These are phyloP conservation scores for Ailurus styani DNA, from an alignment of 2,113 vertebrate genomes.

Conservation along the genomic window DNA sequence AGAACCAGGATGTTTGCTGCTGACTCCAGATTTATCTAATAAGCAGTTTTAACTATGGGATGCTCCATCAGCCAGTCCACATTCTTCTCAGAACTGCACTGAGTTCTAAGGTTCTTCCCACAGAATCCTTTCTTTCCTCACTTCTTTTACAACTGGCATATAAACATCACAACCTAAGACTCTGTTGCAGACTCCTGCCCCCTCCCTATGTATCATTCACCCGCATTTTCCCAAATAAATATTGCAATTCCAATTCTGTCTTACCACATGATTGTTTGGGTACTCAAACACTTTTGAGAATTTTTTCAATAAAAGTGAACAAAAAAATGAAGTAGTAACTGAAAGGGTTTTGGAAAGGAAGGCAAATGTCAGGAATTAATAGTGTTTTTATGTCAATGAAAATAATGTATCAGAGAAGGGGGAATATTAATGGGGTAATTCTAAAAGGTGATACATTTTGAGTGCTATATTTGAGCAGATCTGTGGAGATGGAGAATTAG, in stretches of 20 bases:
- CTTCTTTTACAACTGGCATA: neutral
- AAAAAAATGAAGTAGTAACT: neutral
- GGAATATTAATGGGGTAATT: neutral
- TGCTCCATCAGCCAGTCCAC: neutral
- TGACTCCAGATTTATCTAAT: neutral
- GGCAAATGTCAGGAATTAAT: too few species aligned
- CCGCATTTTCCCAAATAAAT: neutral
- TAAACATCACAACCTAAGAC: neutral
- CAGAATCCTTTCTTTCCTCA: neutral
- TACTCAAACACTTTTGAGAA: neutral
- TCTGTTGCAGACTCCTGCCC: neutral
- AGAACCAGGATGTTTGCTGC: neutral
- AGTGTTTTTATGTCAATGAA: neutral
- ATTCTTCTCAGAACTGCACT: neutral
- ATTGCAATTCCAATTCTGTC: neutral
- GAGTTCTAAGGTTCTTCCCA: neutral
- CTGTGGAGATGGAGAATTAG: neutral
- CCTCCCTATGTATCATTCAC: neutral
- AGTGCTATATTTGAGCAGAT: neutral
- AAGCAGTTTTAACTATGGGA: neutral
- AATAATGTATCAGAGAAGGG: neutral
- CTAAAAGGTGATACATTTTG: neutral
- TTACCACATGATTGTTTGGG: neutral
- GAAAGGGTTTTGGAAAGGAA: neutral
- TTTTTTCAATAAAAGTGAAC: neutral